phyloP scores from a whole-genome alignment of 1,140 invertebrate genomes.

The Temnothorax nylanderi region DNA sequence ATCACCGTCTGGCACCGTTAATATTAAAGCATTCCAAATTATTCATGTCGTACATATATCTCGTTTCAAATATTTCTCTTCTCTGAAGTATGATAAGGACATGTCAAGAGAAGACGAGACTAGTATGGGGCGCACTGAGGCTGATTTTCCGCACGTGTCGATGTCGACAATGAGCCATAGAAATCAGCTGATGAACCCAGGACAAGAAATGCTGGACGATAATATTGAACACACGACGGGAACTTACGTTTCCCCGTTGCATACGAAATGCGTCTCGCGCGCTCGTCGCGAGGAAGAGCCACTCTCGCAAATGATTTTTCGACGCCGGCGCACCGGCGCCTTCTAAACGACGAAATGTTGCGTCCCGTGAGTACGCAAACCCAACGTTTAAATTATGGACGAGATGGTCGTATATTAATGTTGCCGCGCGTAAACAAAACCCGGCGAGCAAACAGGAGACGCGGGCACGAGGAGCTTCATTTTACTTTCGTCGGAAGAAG shows the following conservation, averaged over 20 bases:
- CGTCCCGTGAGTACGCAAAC: slow-evolving; percentile 27
- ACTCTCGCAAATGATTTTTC: slow-evolving; percentile 22
- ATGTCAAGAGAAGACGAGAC: slow-evolving; percentile 38
- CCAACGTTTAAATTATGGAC: slow-evolving; percentile 40
- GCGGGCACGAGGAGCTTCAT: not conserved
- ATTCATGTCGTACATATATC: not conserved
- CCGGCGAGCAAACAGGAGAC: not conserved
- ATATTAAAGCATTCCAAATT: not conserved
- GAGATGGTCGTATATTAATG: slow-evolving; percentile 36
- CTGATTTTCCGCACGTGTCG: slow-evolving; percentile 70
- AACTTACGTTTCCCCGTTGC: slow-evolving; percentile 33
- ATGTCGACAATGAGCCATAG: slow-evolving; percentile 73
- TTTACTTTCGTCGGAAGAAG: slow-evolving; percentile 17
- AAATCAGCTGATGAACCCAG: slow-evolving; percentile 61
- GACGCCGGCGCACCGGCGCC: no score
- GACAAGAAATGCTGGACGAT: slow-evolving; percentile 48
- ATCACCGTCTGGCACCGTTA: not conserved
- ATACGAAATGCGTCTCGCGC: not conserved
- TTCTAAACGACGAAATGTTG: slow-evolving; percentile 46
- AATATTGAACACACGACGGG: slow-evolving; percentile 58
- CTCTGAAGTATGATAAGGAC: slow-evolving; percentile 38
- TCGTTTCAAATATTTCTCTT: not conserved
- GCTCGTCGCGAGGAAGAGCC: not conserved
- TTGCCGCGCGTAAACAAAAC: slow-evolving; percentile 34
- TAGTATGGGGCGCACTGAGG: slow-evolving; percentile 17